Evolutionary conservation across 1,140 invertebrate species (phyloP).

Genomic region (Drosophila kepulauana): DNA sequence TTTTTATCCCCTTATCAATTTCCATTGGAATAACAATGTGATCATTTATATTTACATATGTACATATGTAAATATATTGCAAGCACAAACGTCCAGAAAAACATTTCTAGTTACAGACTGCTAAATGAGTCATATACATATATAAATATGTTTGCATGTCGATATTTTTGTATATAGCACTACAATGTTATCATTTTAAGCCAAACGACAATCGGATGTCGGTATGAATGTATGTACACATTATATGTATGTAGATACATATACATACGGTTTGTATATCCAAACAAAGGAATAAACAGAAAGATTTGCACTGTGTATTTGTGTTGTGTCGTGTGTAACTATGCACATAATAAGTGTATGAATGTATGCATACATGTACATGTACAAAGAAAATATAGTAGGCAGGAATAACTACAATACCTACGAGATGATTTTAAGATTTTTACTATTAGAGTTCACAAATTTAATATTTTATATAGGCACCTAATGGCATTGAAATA

Average conservation of each 20-base stretch:
- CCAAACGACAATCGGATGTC: neutral
- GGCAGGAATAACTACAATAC: constrained; percentile 6
- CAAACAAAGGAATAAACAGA: constrained; percentile 25
- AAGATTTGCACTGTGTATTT: constrained; percentile 18
- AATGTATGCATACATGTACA: neutral
- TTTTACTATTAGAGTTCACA: constrained; percentile 19
- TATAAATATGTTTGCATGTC: neutral
- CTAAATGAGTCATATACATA: constrained; percentile 10
- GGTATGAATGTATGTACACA: neutral
- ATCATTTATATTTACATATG: constrained; percentile 24
- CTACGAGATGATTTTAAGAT: constrained; percentile 16
- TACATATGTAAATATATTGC: constrained; percentile 20
- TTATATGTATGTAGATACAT: neutral
- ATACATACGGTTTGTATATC: neutral
- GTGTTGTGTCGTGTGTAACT: constrained; percentile 7
- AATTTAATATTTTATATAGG: constrained; percentile 19
- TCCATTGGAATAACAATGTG: constrained; percentile 24
- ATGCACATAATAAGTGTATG: constrained; percentile 7
- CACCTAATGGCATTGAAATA: constrained; percentile 32
- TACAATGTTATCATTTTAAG: constrained; percentile 11
- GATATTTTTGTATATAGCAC: constrained; percentile 1
- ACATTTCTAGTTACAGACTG: constrained; percentile 4
- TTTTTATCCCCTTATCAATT: constrained; percentile 10
- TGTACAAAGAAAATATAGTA: neutral
- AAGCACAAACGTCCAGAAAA: neutral